A percentile compares a stretch with the other conserved stretches of the same genome.
These are phyloP conservation scores for Otus scops DNA, from an alignment of 2,797 vertebrate genomes.

Conservation along the genomic window DNA sequence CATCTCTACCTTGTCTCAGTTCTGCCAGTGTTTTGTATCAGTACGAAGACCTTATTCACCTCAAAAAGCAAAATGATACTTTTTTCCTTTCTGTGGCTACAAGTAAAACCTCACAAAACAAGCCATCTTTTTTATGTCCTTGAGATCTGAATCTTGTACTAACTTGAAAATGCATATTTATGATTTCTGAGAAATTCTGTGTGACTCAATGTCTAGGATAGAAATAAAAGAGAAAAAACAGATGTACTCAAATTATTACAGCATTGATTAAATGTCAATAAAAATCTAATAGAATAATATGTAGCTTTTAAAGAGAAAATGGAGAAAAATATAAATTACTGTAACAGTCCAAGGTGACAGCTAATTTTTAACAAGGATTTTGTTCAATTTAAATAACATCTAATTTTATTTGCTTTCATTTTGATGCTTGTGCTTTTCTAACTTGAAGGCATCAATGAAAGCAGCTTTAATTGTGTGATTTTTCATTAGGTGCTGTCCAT, in stretches of 20 bases:
- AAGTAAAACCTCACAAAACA: not conserved
- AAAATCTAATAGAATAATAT: not conserved
- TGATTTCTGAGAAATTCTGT: constrained; percentile 33
- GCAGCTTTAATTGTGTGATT: not conserved
- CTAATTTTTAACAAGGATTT: not conserved
- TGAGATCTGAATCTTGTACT: not conserved
- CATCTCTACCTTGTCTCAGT: not conserved
- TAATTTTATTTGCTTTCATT: not conserved
- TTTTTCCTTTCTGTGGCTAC: not conserved
- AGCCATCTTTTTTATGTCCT: not conserved
- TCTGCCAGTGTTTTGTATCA: not conserved
- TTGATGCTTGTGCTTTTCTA: not conserved
- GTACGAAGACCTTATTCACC: not conserved
- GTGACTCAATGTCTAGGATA: constrained; percentile 8
- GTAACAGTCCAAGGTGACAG: not conserved
- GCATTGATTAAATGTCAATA: constrained; percentile 19
- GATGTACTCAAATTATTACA: not conserved
- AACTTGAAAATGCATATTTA: constrained; percentile 20
- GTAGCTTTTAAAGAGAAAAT: not conserved
- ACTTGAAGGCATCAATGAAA: not conserved
- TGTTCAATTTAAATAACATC: not conserved
- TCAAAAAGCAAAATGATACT: not conserved
- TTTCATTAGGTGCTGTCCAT: not conserved
- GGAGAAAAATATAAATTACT: not conserved
- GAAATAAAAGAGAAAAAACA: not conserved